Percentiles rank a stretch among this genome's conserved stretches.
Conservation (phyloP, 2,888 invertebrate species). For the Baronia brevicornis region DNA sequence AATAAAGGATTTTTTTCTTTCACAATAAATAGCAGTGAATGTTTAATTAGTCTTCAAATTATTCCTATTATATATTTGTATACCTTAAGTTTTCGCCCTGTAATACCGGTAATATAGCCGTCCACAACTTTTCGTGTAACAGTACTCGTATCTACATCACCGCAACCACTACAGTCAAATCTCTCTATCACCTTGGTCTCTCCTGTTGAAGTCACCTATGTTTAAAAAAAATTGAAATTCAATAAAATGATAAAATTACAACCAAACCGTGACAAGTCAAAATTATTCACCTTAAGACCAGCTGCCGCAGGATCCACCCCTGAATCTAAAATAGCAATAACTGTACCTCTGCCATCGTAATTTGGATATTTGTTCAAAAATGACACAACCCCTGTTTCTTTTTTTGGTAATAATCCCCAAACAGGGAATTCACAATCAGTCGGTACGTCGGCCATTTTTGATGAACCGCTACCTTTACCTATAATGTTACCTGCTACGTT, state of each 20-base stretch:
- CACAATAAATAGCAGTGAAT: background rate
- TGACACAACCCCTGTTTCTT: slow-evolving; percentile 92
- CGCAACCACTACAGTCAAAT: slow-evolving; percentile 96
- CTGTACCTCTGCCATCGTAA: slow-evolving; percentile 92
- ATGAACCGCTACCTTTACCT: slow-evolving; percentile 59
- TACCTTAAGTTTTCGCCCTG: slow-evolving; percentile 92
- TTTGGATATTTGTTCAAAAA: slow-evolving; percentile 92
- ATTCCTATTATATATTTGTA: slow-evolving; percentile 5
- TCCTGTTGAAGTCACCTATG: slow-evolving; percentile 89
- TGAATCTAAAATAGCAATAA: slow-evolving; percentile 97
- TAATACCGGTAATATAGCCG: slow-evolving; percentile 87
- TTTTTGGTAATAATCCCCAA: slow-evolving; percentile 92
- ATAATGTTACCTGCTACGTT: slow-evolving; percentile 41
- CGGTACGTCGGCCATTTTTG: slow-evolving; percentile 72
- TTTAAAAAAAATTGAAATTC: slow-evolving; percentile 21
- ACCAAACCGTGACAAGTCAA: slow-evolving; percentile 60
- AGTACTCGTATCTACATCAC: slow-evolving; percentile 94
- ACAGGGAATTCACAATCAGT: slow-evolving; percentile 85
- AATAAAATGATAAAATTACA: slow-evolving; percentile 26
- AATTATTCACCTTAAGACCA: slow-evolving; percentile 88
- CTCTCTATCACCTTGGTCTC: slow-evolving; percentile 95
- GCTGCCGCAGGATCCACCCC: slow-evolving; percentile 98
- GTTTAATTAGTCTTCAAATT: slow-evolving; percentile 1
- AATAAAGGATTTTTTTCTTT: slow-evolving; percentile 4
- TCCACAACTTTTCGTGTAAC: slow-evolving; percentile 70